Percentiles rank a stretch among this genome's conserved stretches.
Evolutionary conservation across 2,113 vertebrate species (phyloP).

Genomic region (Naja naja): DNA sequence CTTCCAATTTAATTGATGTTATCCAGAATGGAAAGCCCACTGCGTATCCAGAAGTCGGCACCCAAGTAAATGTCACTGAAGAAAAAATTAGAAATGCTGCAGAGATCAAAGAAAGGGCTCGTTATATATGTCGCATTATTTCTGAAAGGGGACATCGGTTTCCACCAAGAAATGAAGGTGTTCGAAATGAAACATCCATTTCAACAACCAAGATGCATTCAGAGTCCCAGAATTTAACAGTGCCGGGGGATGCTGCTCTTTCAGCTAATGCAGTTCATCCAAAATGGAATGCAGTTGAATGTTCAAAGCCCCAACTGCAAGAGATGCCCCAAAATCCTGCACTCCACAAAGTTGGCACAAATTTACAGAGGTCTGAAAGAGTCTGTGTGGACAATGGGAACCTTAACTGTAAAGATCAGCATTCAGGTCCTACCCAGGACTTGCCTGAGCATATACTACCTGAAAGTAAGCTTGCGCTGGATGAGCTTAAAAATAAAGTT

Average conservation of each 20-base stretch:
- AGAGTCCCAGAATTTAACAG: slow-evolving; percentile 47
- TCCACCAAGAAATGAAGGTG: slow-evolving; percentile 25
- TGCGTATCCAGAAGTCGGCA: accelerated
- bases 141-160: slow-evolving; percentile 23
- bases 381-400: slow-evolving; percentile 1
- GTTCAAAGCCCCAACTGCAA: slow-evolving; percentile 27
- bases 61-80: not conserved
- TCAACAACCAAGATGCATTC: slow-evolving; percentile 39
- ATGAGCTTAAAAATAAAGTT: slow-evolving; percentile 49
- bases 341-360: not conserved
- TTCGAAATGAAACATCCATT: slow-evolving; percentile 34
- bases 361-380: slow-evolving; percentile 23
- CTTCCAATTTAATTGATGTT: slow-evolving; percentile 11
- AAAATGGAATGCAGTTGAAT: slow-evolving; percentile 14
- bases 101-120: slow-evolving; percentile 4
- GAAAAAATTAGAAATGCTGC: not conserved
- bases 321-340: slow-evolving; percentile 22
- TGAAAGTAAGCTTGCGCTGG: slow-evolving; percentile 42
- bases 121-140: slow-evolving; percentile 8
- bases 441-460: slow-evolving; percentile 36
- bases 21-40: slow-evolving; percentile 22
- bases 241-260: slow-evolving; percentile 29
- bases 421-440: not conserved
- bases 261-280: slow-evolving; percentile 27
- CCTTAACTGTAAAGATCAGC: slow-evolving; percentile 32